A percentile compares a stretch with the other conserved stretches of the same genome.
Evolutionary conservation across 1,140 invertebrate species (phyloP).

Genomic region (Papilio aristodemus): DNA sequence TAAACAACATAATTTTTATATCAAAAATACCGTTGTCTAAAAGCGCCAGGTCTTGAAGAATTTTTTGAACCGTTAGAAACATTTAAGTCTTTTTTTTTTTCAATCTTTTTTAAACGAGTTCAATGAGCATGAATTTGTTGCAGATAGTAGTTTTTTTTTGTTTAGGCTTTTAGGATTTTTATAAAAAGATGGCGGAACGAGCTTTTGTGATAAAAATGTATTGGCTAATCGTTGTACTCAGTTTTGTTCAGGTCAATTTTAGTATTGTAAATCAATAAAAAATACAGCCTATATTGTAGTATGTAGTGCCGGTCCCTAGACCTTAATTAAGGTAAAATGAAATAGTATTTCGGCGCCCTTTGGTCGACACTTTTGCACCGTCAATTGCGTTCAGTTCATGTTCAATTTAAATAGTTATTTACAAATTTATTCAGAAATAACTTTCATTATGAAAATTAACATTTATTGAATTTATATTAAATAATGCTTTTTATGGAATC

Average conservation of each 20-base stretch:
- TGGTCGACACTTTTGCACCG: too few species aligned
- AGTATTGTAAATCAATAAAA: too few species aligned
- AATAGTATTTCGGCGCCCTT: too few species aligned
- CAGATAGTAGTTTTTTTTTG: neutral
- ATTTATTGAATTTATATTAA: too few species aligned
- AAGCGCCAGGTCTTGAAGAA: constrained; percentile 22
- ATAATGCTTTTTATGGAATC: too few species aligned
- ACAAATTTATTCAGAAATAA: too few species aligned
- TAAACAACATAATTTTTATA: constrained; percentile 11
- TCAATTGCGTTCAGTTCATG: too few species aligned
- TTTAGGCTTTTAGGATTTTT: neutral
- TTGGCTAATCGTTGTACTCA: neutral
- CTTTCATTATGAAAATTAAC: too few species aligned
- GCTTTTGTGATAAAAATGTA: constrained; percentile 3
- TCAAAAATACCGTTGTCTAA: constrained; percentile 42
- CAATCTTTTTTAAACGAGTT: constrained; percentile 35
- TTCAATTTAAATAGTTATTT: too few species aligned
- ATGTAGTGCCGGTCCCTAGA: too few species aligned
- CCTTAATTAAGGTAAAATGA: too few species aligned
- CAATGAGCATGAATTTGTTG: constrained; percentile 22
- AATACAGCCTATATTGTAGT: too few species aligned
- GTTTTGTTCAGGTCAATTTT: neutral
- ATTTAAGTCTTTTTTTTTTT: constrained; percentile 26
- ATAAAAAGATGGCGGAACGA: neutral
- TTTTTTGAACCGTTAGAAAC: constrained; percentile 24